Conservation (phyloP, 2,888 invertebrate species). For the Lissocephala sabroskyi region DNA sequence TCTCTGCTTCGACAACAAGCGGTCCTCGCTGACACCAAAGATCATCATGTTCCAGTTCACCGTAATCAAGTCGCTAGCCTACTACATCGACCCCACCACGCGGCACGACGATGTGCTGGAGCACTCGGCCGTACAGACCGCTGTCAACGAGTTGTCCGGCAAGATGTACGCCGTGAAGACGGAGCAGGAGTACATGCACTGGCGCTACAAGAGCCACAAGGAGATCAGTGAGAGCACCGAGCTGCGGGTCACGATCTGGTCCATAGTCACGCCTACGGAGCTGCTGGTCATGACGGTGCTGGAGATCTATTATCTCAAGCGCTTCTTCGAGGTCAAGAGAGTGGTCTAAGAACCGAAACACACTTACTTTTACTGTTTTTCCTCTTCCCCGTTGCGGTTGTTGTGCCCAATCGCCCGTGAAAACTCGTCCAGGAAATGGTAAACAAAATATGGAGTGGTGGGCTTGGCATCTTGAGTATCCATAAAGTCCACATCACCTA, state of each 20-base stretch:
- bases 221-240: constrained; percentile 36
- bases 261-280: constrained; percentile 37
- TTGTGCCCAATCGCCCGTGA: no score
- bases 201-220: constrained; percentile 36
- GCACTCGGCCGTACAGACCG: constrained; percentile 27
- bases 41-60: constrained; percentile 45
- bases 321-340: constrained; percentile 47
- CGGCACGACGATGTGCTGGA: constrained; percentile 41
- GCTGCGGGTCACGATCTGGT: constrained; percentile 37
- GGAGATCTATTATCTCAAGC: constrained; percentile 50
- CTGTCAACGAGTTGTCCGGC: constrained; percentile 31
- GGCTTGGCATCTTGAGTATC: no score
- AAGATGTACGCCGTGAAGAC: constrained; percentile 22
- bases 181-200: constrained; percentile 55
- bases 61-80: constrained; percentile 20
- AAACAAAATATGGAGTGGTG: no score
- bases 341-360: constrained; percentile 32
- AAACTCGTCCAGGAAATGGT: no score
- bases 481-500: constrained; percentile 63
- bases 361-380: no score
- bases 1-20: constrained; percentile 42
- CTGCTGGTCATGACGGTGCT: constrained; percentile 30
- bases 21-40: constrained; percentile 45
- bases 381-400: no score
- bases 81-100: constrained; percentile 20